phyloP scores from a whole-genome alignment of 2,888 invertebrate species.

The Epinotia brunnichana region DNA sequence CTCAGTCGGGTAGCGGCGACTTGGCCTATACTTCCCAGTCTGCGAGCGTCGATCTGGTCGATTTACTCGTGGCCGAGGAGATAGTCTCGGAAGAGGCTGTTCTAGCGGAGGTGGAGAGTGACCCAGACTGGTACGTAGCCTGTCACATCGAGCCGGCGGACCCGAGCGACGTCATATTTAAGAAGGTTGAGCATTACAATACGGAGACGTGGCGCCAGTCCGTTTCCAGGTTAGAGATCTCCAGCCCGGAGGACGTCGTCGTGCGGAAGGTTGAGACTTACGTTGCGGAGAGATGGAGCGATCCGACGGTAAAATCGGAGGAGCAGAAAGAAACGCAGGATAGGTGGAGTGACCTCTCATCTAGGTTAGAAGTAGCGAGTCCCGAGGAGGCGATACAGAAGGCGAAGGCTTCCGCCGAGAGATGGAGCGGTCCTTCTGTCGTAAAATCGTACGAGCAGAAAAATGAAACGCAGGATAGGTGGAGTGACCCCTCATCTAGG shows the following conservation, averaged over 20 bases:
- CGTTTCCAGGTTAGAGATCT: slow-evolving; percentile 51
- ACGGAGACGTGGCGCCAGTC: slow-evolving; percentile 42
- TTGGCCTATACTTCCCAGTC: slow-evolving; percentile 27
- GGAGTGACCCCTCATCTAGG: slow-evolving; percentile 44
- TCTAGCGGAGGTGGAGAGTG: slow-evolving; percentile 31
- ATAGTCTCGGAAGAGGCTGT: slow-evolving; percentile 23
- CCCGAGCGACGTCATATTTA: slow-evolving; percentile 40
- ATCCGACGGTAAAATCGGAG: slow-evolving; percentile 10
- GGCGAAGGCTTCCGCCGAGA: slow-evolving; percentile 47
- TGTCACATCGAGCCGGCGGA: slow-evolving; percentile 31
- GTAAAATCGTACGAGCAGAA: not conserved
- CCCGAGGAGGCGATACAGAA: slow-evolving; percentile 32
- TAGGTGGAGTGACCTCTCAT: slow-evolving; percentile 37
- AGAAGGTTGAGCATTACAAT: slow-evolving; percentile 41
- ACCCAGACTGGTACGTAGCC: slow-evolving; percentile 32
- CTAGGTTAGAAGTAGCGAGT: slow-evolving; percentile 47
- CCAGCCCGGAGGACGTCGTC: slow-evolving; percentile 60
- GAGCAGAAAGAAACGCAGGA: slow-evolving; percentile 17
- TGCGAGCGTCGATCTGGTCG: slow-evolving; percentile 33
- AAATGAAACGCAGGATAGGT: slow-evolving; percentile 21
- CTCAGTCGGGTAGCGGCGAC: slow-evolving; percentile 38
- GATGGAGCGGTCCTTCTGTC: slow-evolving; percentile 57
- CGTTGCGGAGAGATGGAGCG: slow-evolving; percentile 54
- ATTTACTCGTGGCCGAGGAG: slow-evolving; percentile 25
- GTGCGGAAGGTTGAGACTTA: slow-evolving; percentile 57